phyloP scores from a whole-genome alignment of 2,113 vertebrate species.

The Thalassarche chlororhynchos region DNA sequence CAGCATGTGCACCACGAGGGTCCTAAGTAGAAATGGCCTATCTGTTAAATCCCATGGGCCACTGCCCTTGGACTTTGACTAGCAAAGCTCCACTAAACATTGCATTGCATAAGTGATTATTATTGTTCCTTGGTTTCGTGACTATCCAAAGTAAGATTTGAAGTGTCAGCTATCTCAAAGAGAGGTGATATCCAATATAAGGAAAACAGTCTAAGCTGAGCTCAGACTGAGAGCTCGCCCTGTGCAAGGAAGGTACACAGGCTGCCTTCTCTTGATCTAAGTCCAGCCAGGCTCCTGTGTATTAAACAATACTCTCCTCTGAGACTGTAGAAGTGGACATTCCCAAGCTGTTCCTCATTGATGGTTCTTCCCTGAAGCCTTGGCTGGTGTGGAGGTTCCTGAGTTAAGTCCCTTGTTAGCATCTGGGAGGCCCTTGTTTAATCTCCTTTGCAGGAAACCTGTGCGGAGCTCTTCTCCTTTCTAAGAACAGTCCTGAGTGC shows the following conservation, averaged over 20 bases:
- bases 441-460: neutral
- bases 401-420: neutral
- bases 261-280: neutral
- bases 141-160: neutral
- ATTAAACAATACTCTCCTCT: neutral
- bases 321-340: neutral
- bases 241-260: neutral
- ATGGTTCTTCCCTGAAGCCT: neutral
- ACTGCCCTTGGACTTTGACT: neutral
- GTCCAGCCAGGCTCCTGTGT: neutral
- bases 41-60: neutral
- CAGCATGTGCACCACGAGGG: fast-evolving
- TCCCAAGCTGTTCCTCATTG: neutral
- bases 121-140: neutral
- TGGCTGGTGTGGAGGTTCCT: neutral
- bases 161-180: neutral
- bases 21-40: neutral
- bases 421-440: neutral
- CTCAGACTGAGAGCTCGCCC: neutral
- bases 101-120: neutral
- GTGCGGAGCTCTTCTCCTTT: neutral
- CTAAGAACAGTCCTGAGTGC: neutral
- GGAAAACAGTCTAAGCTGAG: neutral
- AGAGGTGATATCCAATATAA: neutral
- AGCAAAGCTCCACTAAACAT: neutral